phyloP scores from a whole-genome alignment of 2,888 invertebrate genomes.

The Alloscopus bannaensis region DNA sequence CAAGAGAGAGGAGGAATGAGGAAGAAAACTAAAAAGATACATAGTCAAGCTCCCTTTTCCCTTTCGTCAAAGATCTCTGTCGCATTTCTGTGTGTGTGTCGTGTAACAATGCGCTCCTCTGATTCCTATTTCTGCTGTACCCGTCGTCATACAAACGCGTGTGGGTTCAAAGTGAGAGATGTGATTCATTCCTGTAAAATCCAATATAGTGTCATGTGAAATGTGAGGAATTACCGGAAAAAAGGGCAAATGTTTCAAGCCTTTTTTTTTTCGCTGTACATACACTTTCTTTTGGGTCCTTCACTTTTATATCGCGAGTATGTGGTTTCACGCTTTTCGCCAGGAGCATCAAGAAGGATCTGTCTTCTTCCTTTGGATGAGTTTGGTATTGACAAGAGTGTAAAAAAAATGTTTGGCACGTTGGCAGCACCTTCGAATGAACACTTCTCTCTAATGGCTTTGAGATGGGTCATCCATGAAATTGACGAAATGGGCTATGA shows the following conservation, averaged over 20 bases:
- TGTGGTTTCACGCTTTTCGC: slow-evolving; percentile 1
- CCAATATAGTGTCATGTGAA: slow-evolving; percentile 8
- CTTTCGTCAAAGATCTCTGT: neutral
- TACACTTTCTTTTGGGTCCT: neutral
- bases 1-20: neutral
- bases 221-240: slow-evolving; percentile 9
- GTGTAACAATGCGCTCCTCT: neutral
- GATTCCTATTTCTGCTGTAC: neutral
- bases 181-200: slow-evolving; percentile 20
- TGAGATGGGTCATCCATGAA: too few species aligned
- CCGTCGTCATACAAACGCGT: neutral
- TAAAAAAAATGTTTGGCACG: too few species aligned
- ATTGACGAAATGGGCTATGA: too few species aligned
- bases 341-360: too few species aligned
- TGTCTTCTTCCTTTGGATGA: neutral
- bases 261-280: slow-evolving; percentile 17
- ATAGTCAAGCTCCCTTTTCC: too few species aligned
- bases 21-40: slow-evolving; percentile 6
- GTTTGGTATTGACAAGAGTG: too few species aligned
- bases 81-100: neutral
- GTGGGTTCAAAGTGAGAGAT: neutral
- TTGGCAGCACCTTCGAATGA: too few species aligned
- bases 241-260: slow-evolving; percentile 5
- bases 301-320: too few species aligned
- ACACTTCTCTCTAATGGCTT: too few species aligned